Percentiles rank a stretch among this genome's conserved stretches.
Evolutionary conservation across 2,888 invertebrate species (phyloP).

Genomic region (Tryphoninae sp.): DNA sequence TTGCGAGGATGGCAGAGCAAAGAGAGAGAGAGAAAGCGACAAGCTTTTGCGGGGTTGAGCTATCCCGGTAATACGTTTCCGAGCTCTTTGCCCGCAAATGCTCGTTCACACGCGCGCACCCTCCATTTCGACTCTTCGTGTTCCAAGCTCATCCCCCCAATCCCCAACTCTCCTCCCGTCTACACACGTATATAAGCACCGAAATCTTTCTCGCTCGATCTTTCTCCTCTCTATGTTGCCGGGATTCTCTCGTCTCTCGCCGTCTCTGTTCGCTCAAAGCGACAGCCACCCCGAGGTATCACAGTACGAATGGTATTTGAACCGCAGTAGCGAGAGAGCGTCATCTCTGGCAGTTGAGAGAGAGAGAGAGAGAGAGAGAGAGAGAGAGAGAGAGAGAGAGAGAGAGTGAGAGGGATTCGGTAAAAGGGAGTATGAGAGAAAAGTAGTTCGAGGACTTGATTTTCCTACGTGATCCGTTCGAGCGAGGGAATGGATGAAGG

Average conservation of each 20-base stretch:
- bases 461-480: conserved; percentile 43
- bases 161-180: conserved; percentile 4
- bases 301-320: neutral
- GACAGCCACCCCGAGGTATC: neutral
- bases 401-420: neutral
- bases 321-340: neutral
- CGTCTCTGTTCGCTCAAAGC: neutral
- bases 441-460: conserved; percentile 50
- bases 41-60: conserved; percentile 47
- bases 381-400: neutral
- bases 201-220: neutral
- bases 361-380: neutral
- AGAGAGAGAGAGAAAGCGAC: conserved; percentile 15
- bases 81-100: conserved; percentile 61
- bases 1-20: conserved; percentile 15
- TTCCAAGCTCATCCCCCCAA: conserved; percentile 29
- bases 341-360: neutral
- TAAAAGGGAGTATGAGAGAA: neutral
- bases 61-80: conserved; percentile 60
- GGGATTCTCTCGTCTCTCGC: neutral
- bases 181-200: conserved; percentile 33
- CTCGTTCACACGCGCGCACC: conserved; percentile 60
- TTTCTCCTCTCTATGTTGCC: neutral
- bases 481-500: conserved; percentile 10
- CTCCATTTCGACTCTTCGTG: conserved; percentile 53